A percentile compares a stretch with the other conserved stretches of the same genome.
These are phyloP conservation scores for Pristionchus maxplancki DNA, from an alignment of 2,888 invertebrate genomes.

Conservation along the genomic window DNA sequence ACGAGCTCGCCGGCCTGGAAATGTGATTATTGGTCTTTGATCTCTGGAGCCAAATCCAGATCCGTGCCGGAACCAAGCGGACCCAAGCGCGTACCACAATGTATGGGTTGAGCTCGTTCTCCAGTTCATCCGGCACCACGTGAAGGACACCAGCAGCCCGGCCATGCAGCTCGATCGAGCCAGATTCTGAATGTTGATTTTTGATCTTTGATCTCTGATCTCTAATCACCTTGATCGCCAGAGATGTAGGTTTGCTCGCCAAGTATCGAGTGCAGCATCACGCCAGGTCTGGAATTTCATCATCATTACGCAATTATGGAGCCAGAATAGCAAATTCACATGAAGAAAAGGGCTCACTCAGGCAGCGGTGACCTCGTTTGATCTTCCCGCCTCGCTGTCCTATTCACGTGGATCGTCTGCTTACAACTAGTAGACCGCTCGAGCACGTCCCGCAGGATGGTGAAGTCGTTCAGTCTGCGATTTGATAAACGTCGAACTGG, in stretches of 20 bases:
- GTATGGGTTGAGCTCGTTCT: neutral
- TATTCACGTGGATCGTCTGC: conserved; percentile 42
- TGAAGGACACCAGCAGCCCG: conserved; percentile 40
- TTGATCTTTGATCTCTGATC: neutral
- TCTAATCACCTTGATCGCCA: conserved; percentile 26
- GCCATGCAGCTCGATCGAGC: conserved; percentile 17
- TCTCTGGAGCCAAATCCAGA: neutral
- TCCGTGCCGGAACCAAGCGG: neutral
- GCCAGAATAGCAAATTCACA: too few relatives aligned
- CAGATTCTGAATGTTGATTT: neutral
- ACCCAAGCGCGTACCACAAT: neutral
- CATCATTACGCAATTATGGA: neutral
- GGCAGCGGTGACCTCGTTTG: neutral
- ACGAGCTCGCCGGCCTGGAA: conserved; percentile 43
- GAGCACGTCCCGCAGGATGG: conserved; percentile 15
- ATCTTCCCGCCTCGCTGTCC: neutral
- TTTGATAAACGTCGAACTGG: neutral
- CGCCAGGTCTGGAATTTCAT: conserved; percentile 16
- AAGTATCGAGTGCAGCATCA: conserved; percentile 43
- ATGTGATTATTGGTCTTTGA: neutral
- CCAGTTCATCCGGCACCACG: conserved; percentile 28
- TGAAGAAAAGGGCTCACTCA: neutral
- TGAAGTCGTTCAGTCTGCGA: conserved; percentile 49
- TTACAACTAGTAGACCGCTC: neutral
- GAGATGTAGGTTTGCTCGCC: conserved; percentile 33